phyloP scores from a whole-genome alignment of 2,113 vertebrate genomes.

The Calyptommatus sinebrachiatus region DNA sequence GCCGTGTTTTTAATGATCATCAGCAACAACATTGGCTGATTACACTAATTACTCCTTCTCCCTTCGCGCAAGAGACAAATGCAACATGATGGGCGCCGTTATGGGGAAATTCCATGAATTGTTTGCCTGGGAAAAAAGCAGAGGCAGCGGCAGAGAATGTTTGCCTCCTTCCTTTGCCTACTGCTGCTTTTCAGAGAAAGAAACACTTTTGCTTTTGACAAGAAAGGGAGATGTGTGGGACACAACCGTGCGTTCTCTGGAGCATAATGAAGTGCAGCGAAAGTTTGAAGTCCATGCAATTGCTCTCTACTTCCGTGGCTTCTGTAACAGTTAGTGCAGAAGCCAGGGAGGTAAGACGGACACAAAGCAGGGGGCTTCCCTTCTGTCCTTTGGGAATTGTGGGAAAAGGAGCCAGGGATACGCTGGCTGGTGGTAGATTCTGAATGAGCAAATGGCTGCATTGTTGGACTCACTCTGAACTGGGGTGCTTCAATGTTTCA shows the following conservation, averaged over 20 bases:
- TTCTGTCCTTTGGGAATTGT: too few species aligned
- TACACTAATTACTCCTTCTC: background rate
- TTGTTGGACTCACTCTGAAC: too few species aligned
- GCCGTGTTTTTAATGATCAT: background rate
- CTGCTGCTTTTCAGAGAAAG: constrained; percentile 9
- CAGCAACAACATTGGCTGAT: background rate
- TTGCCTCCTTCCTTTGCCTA: background rate
- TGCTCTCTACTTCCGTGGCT: constrained; percentile 54
- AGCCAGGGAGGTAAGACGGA: background rate
- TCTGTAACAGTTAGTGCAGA: background rate
- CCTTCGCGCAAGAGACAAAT: background rate
- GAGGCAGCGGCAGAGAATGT: constrained; percentile 22
- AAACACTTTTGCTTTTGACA: constrained; percentile 41
- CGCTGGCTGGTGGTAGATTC: too few species aligned
- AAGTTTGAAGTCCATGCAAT: constrained; percentile 50
- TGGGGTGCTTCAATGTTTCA: too few species aligned
- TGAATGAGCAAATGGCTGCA: too few species aligned
- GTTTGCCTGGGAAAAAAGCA: constrained; percentile 14
- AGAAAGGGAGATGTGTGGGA: background rate
- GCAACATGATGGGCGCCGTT: background rate
- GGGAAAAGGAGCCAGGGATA: too few species aligned
- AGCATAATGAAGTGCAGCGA: constrained; percentile 37
- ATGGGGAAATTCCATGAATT: background rate
- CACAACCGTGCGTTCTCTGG: constrained; percentile 34
- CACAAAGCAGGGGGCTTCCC: background rate